A percentile compares a stretch with the other conserved stretches of the same genome.
Conservation (phyloP, 2,888 invertebrate genomes). For the Fragum whitleyi region DNA sequence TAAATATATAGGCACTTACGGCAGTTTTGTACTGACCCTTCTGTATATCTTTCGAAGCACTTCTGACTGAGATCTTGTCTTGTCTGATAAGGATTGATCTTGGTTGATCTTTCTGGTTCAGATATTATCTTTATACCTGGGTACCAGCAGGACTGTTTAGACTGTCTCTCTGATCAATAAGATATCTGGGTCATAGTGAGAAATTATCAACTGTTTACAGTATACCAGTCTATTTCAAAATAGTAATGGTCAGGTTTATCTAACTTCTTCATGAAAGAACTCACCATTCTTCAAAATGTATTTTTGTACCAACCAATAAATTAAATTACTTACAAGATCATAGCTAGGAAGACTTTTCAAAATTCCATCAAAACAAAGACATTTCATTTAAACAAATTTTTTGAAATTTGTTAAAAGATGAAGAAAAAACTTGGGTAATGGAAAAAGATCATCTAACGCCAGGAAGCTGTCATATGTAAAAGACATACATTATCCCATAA, state of each 20-base stretch:
- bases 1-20: no score
- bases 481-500: slow-evolving; percentile 23
- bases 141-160: not conserved
- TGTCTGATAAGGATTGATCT: not conserved
- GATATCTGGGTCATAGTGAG: not conserved
- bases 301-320: no score
- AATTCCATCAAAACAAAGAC: no score
- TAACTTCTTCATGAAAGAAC: no score
- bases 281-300: no score
- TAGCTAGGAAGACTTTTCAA: no score
- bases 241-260: no score
- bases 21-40: no score
- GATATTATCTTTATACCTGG: not conserved
- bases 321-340: no score
- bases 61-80: not conserved
- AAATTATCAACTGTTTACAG: not conserved
- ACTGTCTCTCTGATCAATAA: slow-evolving; percentile 1
- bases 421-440: slow-evolving; percentile 9
- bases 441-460: not conserved
- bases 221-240: not conserved
- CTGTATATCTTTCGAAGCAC: no score
- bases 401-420: not conserved
- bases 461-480: slow-evolving; percentile 24
- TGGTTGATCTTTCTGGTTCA: not conserved
- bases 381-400: not conserved